phyloP scores from a whole-genome alignment of 2,113 vertebrate genomes.

The Leuciscus idus region DNA sequence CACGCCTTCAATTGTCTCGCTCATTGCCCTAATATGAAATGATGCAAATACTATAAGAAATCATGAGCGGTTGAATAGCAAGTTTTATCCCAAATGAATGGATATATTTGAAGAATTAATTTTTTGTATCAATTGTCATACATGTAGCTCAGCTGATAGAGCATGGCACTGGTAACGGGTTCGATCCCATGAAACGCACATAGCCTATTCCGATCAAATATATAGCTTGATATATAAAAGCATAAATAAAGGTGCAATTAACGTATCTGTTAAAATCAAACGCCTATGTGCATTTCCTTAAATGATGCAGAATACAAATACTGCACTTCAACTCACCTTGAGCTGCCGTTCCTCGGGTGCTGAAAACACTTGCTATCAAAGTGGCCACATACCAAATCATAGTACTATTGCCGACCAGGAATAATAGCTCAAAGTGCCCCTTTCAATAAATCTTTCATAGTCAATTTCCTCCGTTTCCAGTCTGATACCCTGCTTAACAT shows the following conservation, averaged over 20 bases:
- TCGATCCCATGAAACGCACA: not conserved
- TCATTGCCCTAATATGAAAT: slow-evolving; percentile 8
- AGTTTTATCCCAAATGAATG: not conserved
- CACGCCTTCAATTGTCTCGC: slow-evolving; percentile 38
- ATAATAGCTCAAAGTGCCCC: slow-evolving; percentile 89
- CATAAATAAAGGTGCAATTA: slow-evolving; percentile 84
- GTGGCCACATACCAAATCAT: slow-evolving; percentile 95
- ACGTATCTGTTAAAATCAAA: slow-evolving; percentile 80
- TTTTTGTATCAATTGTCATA: not conserved
- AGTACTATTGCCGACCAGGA: slow-evolving; percentile 87
- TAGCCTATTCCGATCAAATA: not conserved
- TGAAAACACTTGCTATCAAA: slow-evolving; percentile 99
- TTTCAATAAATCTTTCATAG: slow-evolving; percentile 81
- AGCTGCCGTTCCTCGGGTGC: slow-evolving; percentile 91
- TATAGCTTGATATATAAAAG: not conserved
- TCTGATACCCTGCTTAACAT: slow-evolving; percentile 63
- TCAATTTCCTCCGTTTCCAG: slow-evolving; percentile 69
- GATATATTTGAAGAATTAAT: not conserved
- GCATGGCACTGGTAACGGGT: not conserved
- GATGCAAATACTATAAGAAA: slow-evolving; percentile 1
- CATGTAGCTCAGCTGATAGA: not conserved
- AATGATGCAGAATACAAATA: slow-evolving; percentile 47
- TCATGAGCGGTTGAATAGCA: not conserved
- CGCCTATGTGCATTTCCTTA: slow-evolving; percentile 85
- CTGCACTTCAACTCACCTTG: slow-evolving; percentile 97